Percentiles rank a stretch among this genome's conserved stretches.
Evolutionary conservation across 2,797 vertebrate genomes (phyloP).

Genomic region (Brachyalestes nurse): DNA sequence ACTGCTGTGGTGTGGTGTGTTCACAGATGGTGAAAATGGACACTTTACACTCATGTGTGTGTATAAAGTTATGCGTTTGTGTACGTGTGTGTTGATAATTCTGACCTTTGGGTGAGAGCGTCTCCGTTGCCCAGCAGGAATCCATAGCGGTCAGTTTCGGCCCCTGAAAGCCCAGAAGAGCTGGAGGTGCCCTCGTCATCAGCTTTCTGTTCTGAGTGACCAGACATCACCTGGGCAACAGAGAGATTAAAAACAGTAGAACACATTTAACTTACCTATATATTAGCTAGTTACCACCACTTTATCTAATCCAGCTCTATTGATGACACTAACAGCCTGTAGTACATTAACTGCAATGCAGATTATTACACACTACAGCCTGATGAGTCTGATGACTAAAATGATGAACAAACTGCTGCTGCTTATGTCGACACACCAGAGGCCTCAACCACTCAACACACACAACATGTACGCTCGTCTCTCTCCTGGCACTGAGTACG

Average conservation of each 20-base stretch:
- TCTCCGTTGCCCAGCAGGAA: slow-evolving; percentile 79
- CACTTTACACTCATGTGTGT: too few species aligned
- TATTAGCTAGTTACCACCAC: neutral
- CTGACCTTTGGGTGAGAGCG: slow-evolving; percentile 73
- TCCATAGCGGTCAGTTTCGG: slow-evolving; percentile 81
- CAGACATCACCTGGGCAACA: slow-evolving; percentile 42
- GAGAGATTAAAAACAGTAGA: neutral
- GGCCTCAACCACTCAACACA: neutral
- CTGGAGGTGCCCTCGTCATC: slow-evolving; percentile 69
- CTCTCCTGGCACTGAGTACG: too few species aligned
- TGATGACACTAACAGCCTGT: too few species aligned
- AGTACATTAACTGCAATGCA: neutral
- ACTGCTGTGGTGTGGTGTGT: too few species aligned
- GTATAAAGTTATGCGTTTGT: too few species aligned
- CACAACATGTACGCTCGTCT: neutral
- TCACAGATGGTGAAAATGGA: too few species aligned
- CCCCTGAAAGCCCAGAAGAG: slow-evolving; percentile 64
- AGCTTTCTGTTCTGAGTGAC: slow-evolving; percentile 51
- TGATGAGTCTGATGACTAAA: neutral
- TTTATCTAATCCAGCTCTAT: neutral
- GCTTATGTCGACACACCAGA: slow-evolving; percentile 17
- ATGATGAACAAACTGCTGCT: neutral
- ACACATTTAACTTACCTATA: too few species aligned
- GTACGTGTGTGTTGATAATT: slow-evolving; percentile 13
- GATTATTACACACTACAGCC: neutral